Percentiles rank a stretch among this genome's conserved stretches.
Evolutionary conservation across 1,140 invertebrate species (phyloP).

Genomic region (Pygmarrhopalites habei): DNA sequence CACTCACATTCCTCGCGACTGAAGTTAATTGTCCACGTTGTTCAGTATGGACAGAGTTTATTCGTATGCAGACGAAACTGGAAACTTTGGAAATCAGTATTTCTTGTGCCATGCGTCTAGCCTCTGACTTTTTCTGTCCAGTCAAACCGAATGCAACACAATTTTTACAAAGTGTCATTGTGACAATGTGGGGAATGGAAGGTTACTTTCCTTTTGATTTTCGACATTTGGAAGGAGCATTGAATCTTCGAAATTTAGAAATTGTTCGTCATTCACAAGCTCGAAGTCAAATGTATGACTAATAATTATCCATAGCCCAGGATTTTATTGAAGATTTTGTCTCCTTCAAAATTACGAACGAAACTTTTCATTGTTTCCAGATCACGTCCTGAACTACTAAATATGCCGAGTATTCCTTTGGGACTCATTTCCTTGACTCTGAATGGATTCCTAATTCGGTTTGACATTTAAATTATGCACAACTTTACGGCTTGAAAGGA

Average conservation of each 20-base stretch:
- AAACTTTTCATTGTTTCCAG: too few relatives aligned
- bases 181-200: constrained; percentile 14
- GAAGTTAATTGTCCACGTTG: constrained; percentile 14
- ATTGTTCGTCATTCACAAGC: constrained; percentile 8
- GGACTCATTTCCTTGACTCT: constrained; percentile 1
- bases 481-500: too few relatives aligned
- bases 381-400: constrained; percentile 3
- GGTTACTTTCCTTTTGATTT: constrained; percentile 19
- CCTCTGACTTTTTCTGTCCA: constrained; percentile 13
- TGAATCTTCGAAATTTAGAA: constrained; percentile 6
- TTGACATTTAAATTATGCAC: too few relatives aligned
- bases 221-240: constrained; percentile 10
- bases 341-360: too few relatives aligned
- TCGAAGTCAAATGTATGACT: constrained; percentile 10
- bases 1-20: not conserved
- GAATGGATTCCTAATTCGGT: constrained; percentile 9
- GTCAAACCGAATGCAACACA: not conserved
- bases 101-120: constrained; percentile 6
- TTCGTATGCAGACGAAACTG: constrained; percentile 8
- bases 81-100: constrained; percentile 8
- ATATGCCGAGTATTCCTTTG: constrained; percentile 2
- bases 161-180: constrained; percentile 2
- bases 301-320: too few relatives aligned
- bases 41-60: constrained; percentile 9
- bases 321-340: too few relatives aligned